phyloP scores from a whole-genome alignment of 2,797 vertebrate species.

The Propithecus deckenii region DNA sequence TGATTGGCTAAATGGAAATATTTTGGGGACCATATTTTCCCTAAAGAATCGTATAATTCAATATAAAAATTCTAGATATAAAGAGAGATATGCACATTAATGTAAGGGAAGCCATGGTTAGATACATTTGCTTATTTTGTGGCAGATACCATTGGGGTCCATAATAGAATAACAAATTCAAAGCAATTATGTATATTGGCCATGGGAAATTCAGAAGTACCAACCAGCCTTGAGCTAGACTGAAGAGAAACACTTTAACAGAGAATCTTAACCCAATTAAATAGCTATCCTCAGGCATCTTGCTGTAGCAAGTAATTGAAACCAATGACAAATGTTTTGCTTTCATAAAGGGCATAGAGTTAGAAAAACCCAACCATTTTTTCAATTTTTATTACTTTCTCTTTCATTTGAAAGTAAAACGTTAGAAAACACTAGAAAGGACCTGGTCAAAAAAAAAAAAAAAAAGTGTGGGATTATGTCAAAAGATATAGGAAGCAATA shows the following conservation, averaged over 20 bases:
- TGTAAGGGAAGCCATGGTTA: neutral
- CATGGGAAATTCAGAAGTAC: conserved; percentile 57
- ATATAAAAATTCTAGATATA: neutral
- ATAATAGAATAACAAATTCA: conserved; percentile 31
- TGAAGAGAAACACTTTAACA: conserved; percentile 61
- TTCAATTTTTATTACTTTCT: conserved; percentile 49
- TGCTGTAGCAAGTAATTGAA: conserved; percentile 73
- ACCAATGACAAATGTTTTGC: conserved; percentile 67
- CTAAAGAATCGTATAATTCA: neutral
- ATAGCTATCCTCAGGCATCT: conserved; percentile 54
- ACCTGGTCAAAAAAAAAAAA: neutral
- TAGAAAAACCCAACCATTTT: conserved; percentile 60
- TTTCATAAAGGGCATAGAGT: conserved; percentile 66
- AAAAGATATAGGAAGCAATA: neutral
- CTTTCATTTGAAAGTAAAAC: conserved; percentile 43
- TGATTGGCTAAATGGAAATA: neutral
- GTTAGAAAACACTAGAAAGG: conserved; percentile 23
- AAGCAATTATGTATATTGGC: conserved; percentile 57
- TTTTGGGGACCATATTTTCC: neutral
- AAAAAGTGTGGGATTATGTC: neutral
- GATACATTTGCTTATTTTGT: neutral
- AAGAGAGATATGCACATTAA: neutral
- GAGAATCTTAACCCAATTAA: conserved; percentile 76
- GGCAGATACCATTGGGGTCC: neutral
- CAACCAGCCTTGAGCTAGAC: conserved; percentile 52